Evolutionary conservation across 2,888 invertebrate genomes (phyloP).

Genomic region (Andrena trimmerana): DNA sequence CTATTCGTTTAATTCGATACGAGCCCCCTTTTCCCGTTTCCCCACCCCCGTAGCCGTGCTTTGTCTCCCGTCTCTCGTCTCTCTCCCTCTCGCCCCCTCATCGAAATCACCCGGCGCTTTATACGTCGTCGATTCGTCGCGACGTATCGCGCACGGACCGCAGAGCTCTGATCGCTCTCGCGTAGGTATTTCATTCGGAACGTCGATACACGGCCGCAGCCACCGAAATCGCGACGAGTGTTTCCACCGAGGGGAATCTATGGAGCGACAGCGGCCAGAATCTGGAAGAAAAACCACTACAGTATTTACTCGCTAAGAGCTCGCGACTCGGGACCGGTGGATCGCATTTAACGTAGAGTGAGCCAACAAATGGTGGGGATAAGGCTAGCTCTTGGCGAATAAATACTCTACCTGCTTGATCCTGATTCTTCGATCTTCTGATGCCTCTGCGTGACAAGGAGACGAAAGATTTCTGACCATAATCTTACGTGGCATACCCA

Average conservation of each 20-base stretch:
- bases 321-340: no score
- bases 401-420: no score
- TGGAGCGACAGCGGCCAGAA: no score
- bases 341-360: no score
- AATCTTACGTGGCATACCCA: no score
- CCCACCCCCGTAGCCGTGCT: slow-evolving; percentile 1
- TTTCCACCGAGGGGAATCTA: background rate
- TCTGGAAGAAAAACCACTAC: no score
- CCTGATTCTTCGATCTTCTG: no score
- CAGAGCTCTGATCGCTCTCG: slow-evolving; percentile 37
- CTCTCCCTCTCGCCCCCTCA: background rate
- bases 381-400: no score
- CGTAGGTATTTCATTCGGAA: slow-evolving; percentile 33
- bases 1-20: slow-evolving; percentile 62
- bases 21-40: slow-evolving; percentile 28
- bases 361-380: no score
- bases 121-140: slow-evolving; percentile 10
- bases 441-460: no score
- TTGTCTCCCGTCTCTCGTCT: slow-evolving; percentile 3
- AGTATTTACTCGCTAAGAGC: no score
- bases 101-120: slow-evolving; percentile 28
- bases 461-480: no score
- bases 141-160: slow-evolving; percentile 17
- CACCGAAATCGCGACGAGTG: background rate
- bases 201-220: background rate